Base-by-base conservation (phyloP, 2,113 vertebrate species). In the Rhinolophus ferrumequinum region DNA sequence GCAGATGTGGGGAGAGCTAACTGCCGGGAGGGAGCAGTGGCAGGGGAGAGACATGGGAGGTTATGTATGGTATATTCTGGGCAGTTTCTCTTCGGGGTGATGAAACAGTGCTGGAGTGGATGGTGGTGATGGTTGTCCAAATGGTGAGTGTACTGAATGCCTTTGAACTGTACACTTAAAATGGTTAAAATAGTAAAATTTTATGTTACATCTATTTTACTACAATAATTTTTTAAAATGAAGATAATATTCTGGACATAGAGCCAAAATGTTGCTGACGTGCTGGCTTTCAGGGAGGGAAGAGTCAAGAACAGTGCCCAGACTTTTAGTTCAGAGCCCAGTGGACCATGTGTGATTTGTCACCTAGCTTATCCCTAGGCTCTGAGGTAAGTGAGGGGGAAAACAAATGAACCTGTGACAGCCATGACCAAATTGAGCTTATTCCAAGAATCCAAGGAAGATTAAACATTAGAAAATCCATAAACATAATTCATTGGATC, bases 21-120 rank as follows among this genome's bases (percentile, higher is more conserved):
- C 35, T 56, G 28, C 12, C 0, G 3, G 33, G 11, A 26, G 18
- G 35, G 33, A 28, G 30, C 2, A 11, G 22, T 6, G 82, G 22
- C 4, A 8, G 4, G 28, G 4, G 47, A 50, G 47, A 50, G 47
- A 50, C 47, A 50, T 50, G 26, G 38, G 8, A 22, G 35, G 1
- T 6, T 44, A 15, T 0, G 1, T 44, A 15, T 0, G 1, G 24
- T 30, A 15, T 16, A 50, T 66, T 90, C 56, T 19, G 3, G 33
- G 38, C 54, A 38, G 54, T 62, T 35, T 82, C 52, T 50, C 77
- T 38, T 50, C 47, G 22, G 41, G 11, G 12, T 30, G 52, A 73
- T 28, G 38, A 72, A 50, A 82, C 35, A 6, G 41, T 60, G 47
- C 77, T 90, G 13, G 80, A 56, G 33, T 18, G 28, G 30, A 44